These are phyloP conservation scores for Atractosteus spatula DNA, from an alignment of 2,113 vertebrate genomes.

Conservation along the genomic window DNA sequence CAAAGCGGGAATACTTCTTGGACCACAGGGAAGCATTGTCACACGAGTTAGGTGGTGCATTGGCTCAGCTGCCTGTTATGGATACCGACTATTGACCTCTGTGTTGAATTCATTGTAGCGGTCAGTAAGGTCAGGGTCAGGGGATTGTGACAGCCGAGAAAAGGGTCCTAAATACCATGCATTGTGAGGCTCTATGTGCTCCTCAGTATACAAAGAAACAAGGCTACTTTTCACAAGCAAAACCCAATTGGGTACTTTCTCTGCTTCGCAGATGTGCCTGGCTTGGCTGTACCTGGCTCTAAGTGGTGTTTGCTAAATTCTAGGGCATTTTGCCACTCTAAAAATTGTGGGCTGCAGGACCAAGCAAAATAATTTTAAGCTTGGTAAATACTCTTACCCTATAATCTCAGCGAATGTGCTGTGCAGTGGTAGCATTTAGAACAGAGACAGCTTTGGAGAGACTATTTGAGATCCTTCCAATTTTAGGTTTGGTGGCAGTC, in stretches of 20 bases:
- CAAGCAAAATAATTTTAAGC: no score
- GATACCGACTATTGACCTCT: background rate
- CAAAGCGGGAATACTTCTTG: background rate
- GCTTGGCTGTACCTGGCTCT: background rate
- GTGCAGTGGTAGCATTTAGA: no score
- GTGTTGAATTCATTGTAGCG: constrained; percentile 4
- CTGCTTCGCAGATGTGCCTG: background rate
- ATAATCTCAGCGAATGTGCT: no score
- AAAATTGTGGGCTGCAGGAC: no score
- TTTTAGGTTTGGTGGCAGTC: no score
- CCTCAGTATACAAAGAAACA: background rate
- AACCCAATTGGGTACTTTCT: background rate
- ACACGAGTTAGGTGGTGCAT: background rate
- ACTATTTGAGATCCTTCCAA: no score
- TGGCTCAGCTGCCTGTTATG: background rate
- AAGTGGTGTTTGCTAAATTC: no score
- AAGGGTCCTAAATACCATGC: background rate
- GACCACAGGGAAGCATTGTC: background rate
- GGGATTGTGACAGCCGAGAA: background rate
- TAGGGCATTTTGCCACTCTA: no score
- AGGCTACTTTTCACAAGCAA: background rate
- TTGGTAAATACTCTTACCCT: no score
- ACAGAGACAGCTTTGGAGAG: no score
- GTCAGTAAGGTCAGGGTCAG: background rate
- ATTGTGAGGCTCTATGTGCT: background rate